Evolutionary conservation across 2,113 vertebrate genomes (phyloP), one percentile per base, ranked within the genome.

Genomic region (Butastur rufipennis): DNA sequence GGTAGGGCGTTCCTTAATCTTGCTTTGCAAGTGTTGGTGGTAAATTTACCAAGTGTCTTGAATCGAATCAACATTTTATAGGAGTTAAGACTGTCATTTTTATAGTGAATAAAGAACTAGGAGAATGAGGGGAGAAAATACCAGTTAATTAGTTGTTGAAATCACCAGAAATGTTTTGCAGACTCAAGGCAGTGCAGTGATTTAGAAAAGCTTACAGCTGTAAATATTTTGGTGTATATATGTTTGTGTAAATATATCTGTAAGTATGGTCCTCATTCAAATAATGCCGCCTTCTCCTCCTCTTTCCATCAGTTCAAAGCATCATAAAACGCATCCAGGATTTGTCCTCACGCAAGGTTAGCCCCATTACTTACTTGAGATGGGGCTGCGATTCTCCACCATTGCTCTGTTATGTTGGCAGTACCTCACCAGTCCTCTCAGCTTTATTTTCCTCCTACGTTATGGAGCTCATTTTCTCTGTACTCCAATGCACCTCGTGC

Each of bases 1-100:
- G 97, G 63, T 81, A 90, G 96, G 98, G 93, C 70, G 67, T 98
- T 97, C 93, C 97, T 95, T 98, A 97, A 98, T 98, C 98, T 97
- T 93, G 94, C 98, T 98, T 97, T 97, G 97, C 98, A 98, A 98
- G 97, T 94, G 97, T 84, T 97, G 95, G 96, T 97, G 96, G 96
- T 98, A 98, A 98, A 98, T 98, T 98, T 98, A 94, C 98, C 93
- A 97, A 97, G 97, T 94, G 97, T 96, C 95, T 97, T 93, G 74
- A 97, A 98, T 98, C 73, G 52, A 97, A 98, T 97, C 94, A 95
- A 97, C 98, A 90, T 98, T 98, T 97, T 96, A 96, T 95, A 85
- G 65, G 92, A 90, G 95, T 96, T 96, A 92, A 95, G 97, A 98
- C 96, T 97, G 98, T 98, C 98, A 96, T 90, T 97, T 96, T 95